These are phyloP conservation scores for Thereva unica DNA, from an alignment of 2,888 invertebrate species.

Conservation along the genomic window DNA sequence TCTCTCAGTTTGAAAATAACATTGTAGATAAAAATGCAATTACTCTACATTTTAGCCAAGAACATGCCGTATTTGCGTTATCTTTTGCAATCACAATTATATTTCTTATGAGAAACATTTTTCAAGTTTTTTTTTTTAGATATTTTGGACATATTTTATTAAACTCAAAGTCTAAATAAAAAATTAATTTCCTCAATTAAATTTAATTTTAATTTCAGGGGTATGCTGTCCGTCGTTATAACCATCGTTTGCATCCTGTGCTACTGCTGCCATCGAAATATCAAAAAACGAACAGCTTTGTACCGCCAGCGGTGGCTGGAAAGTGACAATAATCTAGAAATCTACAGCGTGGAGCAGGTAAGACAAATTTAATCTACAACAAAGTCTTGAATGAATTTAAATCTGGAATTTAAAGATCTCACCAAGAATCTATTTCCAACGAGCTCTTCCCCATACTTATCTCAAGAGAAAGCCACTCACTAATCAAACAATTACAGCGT, in stretches of 20 bases:
- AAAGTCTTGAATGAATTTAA: too few relatives aligned
- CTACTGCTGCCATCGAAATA: conserved; percentile 66
- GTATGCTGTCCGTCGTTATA: conserved; percentile 76
- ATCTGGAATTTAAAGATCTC: too few relatives aligned
- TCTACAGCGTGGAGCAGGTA: conserved; percentile 59
- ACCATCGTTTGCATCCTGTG: conserved; percentile 77
- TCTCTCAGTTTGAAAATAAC: too few relatives aligned
- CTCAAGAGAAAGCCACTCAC: too few relatives aligned
- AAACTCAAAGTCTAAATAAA: not conserved
- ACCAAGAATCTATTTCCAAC: too few relatives aligned
- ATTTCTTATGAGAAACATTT: not conserved
- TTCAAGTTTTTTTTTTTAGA: not conserved
- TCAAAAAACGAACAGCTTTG: conserved; percentile 56
- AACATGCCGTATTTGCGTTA: not conserved
- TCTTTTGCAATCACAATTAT: not conserved
- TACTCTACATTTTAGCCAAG: not conserved
- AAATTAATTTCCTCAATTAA: not conserved
- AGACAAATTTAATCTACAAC: too few relatives aligned
- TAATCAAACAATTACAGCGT: too few relatives aligned
- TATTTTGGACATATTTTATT: not conserved
- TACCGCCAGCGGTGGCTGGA: conserved; percentile 57
- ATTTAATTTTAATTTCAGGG: conserved; percentile 61
- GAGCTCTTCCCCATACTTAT: too few relatives aligned
- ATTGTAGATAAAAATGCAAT: too few relatives aligned
- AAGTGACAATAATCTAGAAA: conserved; percentile 58